Evolutionary conservation across 2,888 invertebrate genomes (phyloP), one percentile per base, ranked within the genome.

Genomic region (Platycheirus rosarum): DNA sequence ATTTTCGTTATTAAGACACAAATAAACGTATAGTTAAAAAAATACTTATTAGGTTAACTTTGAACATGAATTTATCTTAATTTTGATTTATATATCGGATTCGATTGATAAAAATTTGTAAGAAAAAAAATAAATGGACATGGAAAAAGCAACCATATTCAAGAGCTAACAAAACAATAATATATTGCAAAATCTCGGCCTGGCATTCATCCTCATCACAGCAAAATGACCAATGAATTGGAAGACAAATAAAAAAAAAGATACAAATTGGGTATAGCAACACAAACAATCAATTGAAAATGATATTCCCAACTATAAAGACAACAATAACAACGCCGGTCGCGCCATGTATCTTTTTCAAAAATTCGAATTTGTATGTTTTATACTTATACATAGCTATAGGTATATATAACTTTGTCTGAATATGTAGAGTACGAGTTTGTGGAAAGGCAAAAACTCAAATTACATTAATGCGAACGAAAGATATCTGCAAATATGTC

Each of bases 171-270:
- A n/a, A 18, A 70, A 49, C 40, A 9, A 44, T 37, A 18, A 14
- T n/a, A 46, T 62, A 23, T 23, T 18, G 1, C n/a, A 14, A 14
- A 74, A 68, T 35, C 51, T 53, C 53, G 44, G 53, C 44, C 63
- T 46, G 16, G 3, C 13, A 20, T 26, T 53, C 18, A 23, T 55
- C 18, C 55, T 55, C 35, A 65, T 77, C 57, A 71, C 57, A 55
- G 35, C 23, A 32, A 49, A 71, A 70, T 70, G 77, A 57, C 77
- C 76, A 76, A 63, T 57, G 76, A 76, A 60, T 75, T 68, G 75
- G 68, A 75, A 76, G 62, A 53, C 44, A 13, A 14, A 44, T 23
- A 44, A 40, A 29, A n/a, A 63, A n/a, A 55, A 29, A 8, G 20
- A 20, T 44, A 70, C 29, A 40, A 51, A 68, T 44, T 60, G 44